Conservation (phyloP, 2,797 vertebrate species). For the Megaceryle alcyon region DNA sequence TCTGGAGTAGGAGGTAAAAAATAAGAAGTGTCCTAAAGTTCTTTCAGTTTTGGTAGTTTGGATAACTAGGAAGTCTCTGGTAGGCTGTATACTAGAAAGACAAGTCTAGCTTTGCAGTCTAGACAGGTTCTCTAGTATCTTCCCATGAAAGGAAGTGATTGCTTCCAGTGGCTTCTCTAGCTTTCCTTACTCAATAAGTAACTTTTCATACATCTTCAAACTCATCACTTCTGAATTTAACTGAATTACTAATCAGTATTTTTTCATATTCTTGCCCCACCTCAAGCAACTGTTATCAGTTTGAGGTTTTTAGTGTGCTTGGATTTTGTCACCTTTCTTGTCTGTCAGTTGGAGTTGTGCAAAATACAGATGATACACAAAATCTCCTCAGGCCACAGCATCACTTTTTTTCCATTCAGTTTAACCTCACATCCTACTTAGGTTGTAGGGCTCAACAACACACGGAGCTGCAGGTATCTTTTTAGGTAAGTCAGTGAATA, state of each 20-base stretch:
- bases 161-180: not conserved
- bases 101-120: not conserved
- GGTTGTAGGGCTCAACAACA: rapidly evolving
- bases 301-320: not conserved
- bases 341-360: not conserved
- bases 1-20: not conserved
- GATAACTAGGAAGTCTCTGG: not conserved
- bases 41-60: not conserved
- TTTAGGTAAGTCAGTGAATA: not conserved
- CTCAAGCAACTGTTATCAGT: not conserved
- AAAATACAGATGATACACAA: not conserved
- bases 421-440: not conserved
- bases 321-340: not conserved
- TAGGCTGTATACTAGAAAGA: not conserved
- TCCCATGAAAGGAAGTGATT: not conserved
- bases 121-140: not conserved
- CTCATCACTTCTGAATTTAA: not conserved
- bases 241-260: not conserved
- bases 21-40: not conserved
- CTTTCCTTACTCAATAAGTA: not conserved
- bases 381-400: not conserved
- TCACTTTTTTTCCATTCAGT: not conserved
- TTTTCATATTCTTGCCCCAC: not conserved
- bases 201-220: not conserved
- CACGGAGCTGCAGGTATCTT: not conserved